These are phyloP conservation scores for Celastrina argiolus DNA, from an alignment of 2,888 invertebrate genomes.

Conservation along the genomic window DNA sequence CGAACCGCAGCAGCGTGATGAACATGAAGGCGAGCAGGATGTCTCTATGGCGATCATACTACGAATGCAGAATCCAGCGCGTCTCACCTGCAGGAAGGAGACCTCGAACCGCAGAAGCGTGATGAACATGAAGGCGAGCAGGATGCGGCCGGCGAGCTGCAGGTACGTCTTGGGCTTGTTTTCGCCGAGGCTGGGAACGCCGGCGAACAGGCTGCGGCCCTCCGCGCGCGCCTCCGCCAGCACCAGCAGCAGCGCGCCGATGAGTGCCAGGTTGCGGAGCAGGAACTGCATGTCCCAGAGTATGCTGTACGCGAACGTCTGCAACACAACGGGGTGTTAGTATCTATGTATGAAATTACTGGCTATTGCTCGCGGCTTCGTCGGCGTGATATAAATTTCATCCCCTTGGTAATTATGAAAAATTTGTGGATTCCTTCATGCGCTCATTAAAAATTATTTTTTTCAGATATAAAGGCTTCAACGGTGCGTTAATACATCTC, in stretches of 20 bases:
- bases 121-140: constrained; percentile 99
- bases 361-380: too few species aligned
- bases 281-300: constrained; percentile 99
- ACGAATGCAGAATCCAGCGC: not conserved
- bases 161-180: constrained; percentile 98
- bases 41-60: too few species aligned
- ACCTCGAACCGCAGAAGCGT: constrained; percentile 96
- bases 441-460: too few species aligned
- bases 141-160: constrained; percentile 95
- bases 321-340: too few species aligned
- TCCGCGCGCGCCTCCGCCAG: constrained; percentile 97
- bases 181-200: constrained; percentile 93
- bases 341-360: too few species aligned
- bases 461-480: too few species aligned
- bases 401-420: too few species aligned
- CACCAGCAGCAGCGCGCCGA: constrained; percentile 96
- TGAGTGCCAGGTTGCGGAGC: constrained; percentile 95
- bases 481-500: too few species aligned
- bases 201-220: constrained; percentile 96
- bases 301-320: constrained; percentile 97
- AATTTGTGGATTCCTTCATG: too few species aligned
- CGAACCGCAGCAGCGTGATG: constrained; percentile 95
- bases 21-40: constrained; percentile 99
- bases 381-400: too few species aligned
- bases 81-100: constrained; percentile 87